Conservation (phyloP, 2,113 vertebrate genomes). For the Sturnus vulgaris region DNA sequence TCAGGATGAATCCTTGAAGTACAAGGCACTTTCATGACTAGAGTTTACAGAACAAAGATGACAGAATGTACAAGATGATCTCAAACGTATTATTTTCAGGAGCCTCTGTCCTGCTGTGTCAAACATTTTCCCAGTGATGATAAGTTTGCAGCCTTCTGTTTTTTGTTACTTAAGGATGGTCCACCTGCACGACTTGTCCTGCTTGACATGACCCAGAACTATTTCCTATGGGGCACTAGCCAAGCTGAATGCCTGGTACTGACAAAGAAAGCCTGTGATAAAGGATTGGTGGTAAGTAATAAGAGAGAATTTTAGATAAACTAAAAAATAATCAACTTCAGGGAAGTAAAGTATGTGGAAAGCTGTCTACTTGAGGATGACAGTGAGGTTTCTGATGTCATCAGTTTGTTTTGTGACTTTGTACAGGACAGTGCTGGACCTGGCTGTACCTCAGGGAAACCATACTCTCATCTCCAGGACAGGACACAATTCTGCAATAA, state of each 20-base stretch:
- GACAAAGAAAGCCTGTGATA: neutral
- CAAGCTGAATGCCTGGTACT: neutral
- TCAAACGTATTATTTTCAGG: neutral
- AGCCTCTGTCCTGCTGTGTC: neutral
- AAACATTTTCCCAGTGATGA: neutral
- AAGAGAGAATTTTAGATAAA: neutral
- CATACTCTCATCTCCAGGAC: accelerated
- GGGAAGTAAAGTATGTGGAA: neutral
- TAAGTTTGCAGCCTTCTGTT: neutral
- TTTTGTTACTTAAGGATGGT: neutral
- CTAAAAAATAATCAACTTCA: neutral
- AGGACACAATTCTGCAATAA: neutral
- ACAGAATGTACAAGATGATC: neutral
- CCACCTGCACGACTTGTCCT: neutral
- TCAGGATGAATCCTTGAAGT: neutral
- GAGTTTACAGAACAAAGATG: neutral
- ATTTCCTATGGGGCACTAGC: neutral
- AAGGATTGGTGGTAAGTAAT: neutral
- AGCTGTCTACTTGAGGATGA: neutral
- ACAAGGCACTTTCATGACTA: neutral
- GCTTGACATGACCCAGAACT: neutral
- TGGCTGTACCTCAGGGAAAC: accelerated
- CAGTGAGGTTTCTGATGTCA: neutral
- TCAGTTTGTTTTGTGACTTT: neutral
- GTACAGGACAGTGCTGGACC: neutral